Evolutionary conservation across 1,140 invertebrate species (phyloP), one percentile per base, ranked within the genome.

Genomic region (Hetaerina americana): DNA sequence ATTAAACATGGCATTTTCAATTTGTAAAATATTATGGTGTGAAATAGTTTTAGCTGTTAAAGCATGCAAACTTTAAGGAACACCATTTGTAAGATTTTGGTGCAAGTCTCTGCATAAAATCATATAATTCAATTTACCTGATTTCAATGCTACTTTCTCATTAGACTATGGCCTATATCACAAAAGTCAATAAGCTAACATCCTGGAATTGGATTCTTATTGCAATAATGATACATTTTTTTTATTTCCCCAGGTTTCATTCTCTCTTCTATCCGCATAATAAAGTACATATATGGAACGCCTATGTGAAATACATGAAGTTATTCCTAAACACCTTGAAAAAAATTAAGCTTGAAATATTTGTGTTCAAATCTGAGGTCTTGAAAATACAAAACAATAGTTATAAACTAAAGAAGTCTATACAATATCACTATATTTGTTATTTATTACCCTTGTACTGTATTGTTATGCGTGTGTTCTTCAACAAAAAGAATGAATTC

Each of bases 381-480:
- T 69, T 69, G 26, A 28, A 69, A 10, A 69, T 27, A 69, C 68
- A 69, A 68, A 68, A 68, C 66, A 68, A 68, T 27, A 68, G 27
- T 27, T 5, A 57, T 57, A 18, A 57, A 57, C 40, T 57, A 57
- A 57, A 57, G 40, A 57, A 57, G 22, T 57, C 10, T 26, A 25
- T 26, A 68, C 66, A 68, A 68, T 26, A 68, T 26, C 24, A 69
- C n/a, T 69, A 69, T 26, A 27, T 27, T 28, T 69, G 26, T 27
- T 27, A 27, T n/a, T 69, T 69, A 69, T 27, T 69, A 28, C 68
- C 68, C 68, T 68, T 69, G 68, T 69, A 69, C 68, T 69, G 68
- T 28, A 69, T 69, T 69, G 68, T 69, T 69, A 69, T 69, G 24
- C 18, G 28, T 69, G 68, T 68, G 27, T 69, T 27, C 68, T 69